Percentiles rank a stretch among this genome's conserved stretches.
These are phyloP conservation scores for Saxidomus purpurata DNA, from an alignment of 1,140 invertebrate species.

Conservation along the genomic window DNA sequence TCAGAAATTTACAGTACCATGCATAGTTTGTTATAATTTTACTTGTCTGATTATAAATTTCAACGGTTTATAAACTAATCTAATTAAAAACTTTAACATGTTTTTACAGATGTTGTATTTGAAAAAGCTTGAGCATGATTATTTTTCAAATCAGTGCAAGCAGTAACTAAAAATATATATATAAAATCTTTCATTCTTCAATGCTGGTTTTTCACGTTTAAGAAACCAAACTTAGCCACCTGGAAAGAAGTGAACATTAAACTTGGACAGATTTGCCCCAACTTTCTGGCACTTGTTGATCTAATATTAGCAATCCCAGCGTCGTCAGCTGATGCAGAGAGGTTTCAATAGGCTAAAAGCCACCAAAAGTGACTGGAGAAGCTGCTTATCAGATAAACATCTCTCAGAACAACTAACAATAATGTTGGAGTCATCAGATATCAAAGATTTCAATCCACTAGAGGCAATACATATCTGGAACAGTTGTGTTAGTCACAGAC, in stretches of 20 bases:
- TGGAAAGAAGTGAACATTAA: slow-evolving; percentile 21
- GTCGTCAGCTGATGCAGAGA: slow-evolving; percentile 33
- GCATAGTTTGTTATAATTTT: too few species aligned
- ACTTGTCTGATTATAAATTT: too few species aligned
- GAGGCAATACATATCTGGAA: background rate
- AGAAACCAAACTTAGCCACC: background rate
- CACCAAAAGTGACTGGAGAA: background rate
- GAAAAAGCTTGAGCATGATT: too few species aligned
- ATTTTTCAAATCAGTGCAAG: too few species aligned
- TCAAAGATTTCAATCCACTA: background rate
- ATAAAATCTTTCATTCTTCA: too few species aligned
- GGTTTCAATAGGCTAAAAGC: background rate
- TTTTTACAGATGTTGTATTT: too few species aligned
- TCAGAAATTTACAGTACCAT: too few species aligned
- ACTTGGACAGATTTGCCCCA: slow-evolving; percentile 31
- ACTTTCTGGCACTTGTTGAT: slow-evolving; percentile 5
- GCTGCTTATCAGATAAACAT: background rate
- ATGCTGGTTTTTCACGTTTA: background rate
- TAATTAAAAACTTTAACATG: too few species aligned
- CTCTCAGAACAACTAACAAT: background rate
- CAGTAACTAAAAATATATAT: too few species aligned
- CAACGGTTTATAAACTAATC: too few species aligned
- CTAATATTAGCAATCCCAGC: slow-evolving; percentile 14
- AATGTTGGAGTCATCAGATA: background rate
- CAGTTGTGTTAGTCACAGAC: background rate